Evolutionary conservation across 2,888 invertebrate species (phyloP).

Genomic region (Ennomos quercinarius): DNA sequence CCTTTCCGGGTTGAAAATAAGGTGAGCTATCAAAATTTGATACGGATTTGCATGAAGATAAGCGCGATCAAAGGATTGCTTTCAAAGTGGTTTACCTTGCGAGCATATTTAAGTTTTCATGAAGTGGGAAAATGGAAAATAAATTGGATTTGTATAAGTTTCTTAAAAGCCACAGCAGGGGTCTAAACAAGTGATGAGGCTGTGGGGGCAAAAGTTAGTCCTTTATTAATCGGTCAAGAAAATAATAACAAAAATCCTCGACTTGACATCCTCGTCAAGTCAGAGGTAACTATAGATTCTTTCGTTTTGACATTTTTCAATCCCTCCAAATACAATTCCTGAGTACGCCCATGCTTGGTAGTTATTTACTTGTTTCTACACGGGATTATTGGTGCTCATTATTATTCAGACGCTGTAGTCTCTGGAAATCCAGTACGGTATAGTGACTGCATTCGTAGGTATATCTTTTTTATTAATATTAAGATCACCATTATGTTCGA

Average conservation of each 20-base stretch:
- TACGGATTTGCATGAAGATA: constrained; percentile 79
- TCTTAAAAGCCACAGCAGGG: constrained; percentile 67
- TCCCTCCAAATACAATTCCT: neutral
- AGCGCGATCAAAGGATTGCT: constrained; percentile 82
- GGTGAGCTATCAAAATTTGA: constrained; percentile 72
- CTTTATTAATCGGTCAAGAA: too few species aligned
- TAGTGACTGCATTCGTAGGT: constrained; percentile 32
- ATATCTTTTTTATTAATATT: constrained; percentile 41
- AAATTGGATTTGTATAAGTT: constrained; percentile 83
- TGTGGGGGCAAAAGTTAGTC: neutral
- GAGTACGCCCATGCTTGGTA: constrained; percentile 47
- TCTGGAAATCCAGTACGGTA: constrained; percentile 43
- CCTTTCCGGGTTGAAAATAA: constrained; percentile 44
- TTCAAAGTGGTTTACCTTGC: constrained; percentile 82
- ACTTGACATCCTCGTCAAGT: too few species aligned
- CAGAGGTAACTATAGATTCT: too few species aligned
- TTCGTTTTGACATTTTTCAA: too few species aligned
- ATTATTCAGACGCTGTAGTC: constrained; percentile 55
- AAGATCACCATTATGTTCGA: constrained; percentile 13
- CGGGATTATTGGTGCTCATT: constrained; percentile 62
- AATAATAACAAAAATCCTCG: too few species aligned
- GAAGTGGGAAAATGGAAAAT: constrained; percentile 84
- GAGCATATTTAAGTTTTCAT: constrained; percentile 84
- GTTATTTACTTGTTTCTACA: constrained; percentile 74
- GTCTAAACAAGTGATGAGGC: constrained; percentile 1